Conservation (phyloP, 2,888 invertebrate genomes). For the Tiliacea citrago region DNA sequence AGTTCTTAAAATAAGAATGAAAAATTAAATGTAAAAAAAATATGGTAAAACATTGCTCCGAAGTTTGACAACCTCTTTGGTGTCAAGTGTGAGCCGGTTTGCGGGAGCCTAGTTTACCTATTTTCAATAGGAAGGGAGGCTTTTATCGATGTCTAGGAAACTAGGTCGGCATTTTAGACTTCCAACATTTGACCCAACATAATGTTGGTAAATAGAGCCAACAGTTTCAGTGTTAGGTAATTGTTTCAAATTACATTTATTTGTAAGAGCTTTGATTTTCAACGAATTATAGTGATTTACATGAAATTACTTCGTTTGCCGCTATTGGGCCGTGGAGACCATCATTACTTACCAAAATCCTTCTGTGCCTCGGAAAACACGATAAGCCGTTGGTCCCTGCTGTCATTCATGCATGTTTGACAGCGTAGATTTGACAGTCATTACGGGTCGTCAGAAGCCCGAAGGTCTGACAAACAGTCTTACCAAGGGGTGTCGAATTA, state of each 20-base stretch:
- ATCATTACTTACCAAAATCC: too few species aligned
- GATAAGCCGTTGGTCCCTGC: too few species aligned
- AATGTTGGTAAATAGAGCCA: slow-evolving; percentile 22
- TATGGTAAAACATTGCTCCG: background rate
- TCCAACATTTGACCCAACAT: slow-evolving; percentile 65
- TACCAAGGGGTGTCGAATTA: too few species aligned
- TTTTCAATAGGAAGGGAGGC: slow-evolving; percentile 75
- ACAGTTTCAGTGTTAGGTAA: slow-evolving; percentile 14
- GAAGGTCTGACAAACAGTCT: too few species aligned
- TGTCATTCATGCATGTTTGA: too few species aligned
- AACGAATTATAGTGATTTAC: background rate
- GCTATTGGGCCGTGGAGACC: too few species aligned
- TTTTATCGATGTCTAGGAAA: slow-evolving; percentile 80
- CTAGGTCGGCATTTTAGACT: slow-evolving; percentile 78
- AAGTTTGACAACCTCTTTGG: slow-evolving; percentile 60
- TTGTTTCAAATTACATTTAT: slow-evolving; percentile 14
- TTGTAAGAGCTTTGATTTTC: slow-evolving; percentile 8
- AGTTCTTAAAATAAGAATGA: background rate
- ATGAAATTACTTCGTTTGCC: background rate
- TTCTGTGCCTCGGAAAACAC: too few species aligned
- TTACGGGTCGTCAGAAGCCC: too few species aligned
- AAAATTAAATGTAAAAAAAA: background rate
- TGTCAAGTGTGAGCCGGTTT: slow-evolving; percentile 72
- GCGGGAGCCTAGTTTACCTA: slow-evolving; percentile 70
- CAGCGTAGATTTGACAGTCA: too few species aligned